Conservation (phyloP, 2,113 vertebrate genomes). For the Rhagologus leucostigma region DNA sequence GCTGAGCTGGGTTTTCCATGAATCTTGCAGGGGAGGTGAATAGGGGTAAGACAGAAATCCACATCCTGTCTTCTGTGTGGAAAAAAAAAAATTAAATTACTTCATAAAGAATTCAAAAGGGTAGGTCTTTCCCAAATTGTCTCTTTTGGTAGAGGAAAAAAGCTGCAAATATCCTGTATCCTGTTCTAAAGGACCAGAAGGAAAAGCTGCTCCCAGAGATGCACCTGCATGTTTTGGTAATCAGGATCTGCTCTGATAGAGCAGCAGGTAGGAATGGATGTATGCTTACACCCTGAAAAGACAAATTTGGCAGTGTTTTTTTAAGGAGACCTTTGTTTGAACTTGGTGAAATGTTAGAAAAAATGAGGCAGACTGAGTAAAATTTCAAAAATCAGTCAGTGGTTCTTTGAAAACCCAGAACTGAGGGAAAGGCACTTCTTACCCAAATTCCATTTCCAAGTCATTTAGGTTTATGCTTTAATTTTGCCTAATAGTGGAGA, state of each 20-base stretch:
- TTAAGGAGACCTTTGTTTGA: not conserved
- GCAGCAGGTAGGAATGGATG: not conserved
- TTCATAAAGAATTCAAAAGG: not conserved
- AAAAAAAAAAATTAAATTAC: not conserved
- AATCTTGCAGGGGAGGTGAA: accelerated
- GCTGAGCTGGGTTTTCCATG: not conserved
- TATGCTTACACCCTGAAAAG: not conserved
- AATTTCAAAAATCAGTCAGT: not conserved
- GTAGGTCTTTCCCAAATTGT: not conserved
- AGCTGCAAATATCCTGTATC: not conserved
- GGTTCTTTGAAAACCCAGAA: not conserved
- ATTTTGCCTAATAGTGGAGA: not conserved
- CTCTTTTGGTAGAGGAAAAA: not conserved
- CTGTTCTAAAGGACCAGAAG: not conserved
- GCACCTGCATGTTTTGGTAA: not conserved
- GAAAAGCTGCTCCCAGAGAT: not conserved
- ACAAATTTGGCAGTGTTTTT: not conserved
- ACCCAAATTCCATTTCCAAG: not conserved
- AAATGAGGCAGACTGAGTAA: not conserved
- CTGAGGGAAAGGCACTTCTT: accelerated
- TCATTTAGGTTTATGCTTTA: not conserved
- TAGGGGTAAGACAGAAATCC: not conserved
- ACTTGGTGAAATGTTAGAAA: not conserved
- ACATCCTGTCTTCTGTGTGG: not conserved
- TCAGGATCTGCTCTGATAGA: not conserved